A percentile compares a stretch with the other conserved stretches of the same genome.
phyloP scores from a whole-genome alignment of 2,797 vertebrate species.

The Girardinus metallicus region DNA sequence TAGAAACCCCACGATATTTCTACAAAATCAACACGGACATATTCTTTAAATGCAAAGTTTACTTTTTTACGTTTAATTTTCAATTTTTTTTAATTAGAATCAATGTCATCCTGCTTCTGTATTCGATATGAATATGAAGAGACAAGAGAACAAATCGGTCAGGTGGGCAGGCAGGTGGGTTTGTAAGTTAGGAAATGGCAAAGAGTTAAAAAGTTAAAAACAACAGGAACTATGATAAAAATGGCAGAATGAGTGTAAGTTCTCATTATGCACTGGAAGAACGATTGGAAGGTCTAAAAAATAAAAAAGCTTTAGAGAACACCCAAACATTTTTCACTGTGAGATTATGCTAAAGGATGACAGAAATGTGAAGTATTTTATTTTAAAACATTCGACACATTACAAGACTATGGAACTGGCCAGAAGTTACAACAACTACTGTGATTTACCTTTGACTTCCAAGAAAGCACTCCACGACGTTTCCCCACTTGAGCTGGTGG shows the following conservation, averaged over 20 bases:
- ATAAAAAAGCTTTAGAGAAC: not conserved
- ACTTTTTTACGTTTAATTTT: not conserved
- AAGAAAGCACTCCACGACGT: slow-evolving; percentile 97
- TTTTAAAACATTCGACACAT: not conserved
- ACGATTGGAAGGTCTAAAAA: not conserved
- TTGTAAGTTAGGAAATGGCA: not conserved
- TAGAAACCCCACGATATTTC: not conserved
- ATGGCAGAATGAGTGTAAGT: not conserved
- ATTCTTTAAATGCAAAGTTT: not conserved
- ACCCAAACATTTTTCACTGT: not conserved
- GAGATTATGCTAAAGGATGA: not conserved
- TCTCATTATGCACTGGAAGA: not conserved
- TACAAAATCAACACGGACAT: not conserved
- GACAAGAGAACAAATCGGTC: not conserved
- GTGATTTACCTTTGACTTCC: slow-evolving; percentile 91
- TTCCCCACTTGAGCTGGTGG: slow-evolving; percentile 97
- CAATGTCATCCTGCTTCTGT: not conserved
- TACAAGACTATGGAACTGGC: too few species aligned
- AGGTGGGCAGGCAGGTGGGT: not conserved
- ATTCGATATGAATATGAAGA: not conserved
- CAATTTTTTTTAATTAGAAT: not conserved
- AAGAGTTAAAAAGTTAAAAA: not conserved
- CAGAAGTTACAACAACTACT: not conserved
- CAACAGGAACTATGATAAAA: not conserved
- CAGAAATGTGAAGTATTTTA: not conserved